Base-by-base conservation (phyloP, 2,888 invertebrate genomes). In the Mallateleia sp. region DNA sequence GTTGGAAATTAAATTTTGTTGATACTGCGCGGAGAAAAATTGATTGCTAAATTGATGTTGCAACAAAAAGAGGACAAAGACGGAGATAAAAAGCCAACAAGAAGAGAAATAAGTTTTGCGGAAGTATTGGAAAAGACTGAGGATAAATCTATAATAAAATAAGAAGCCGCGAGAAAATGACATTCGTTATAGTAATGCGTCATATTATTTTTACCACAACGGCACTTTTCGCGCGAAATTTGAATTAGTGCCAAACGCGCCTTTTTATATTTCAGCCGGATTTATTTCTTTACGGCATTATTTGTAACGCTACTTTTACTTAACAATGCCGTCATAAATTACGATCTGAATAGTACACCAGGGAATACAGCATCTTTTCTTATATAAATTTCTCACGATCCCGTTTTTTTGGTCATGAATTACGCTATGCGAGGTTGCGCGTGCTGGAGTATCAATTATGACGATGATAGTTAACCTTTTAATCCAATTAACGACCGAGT, bases 371-470 rank as follows among this genome's bases (percentile, higher is more conserved):
- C 75, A 52, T 75, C 75, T 75, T 54, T 82, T 82, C 69, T 69
- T 69, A 69, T 38, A 75, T 72, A 58, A 82, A 82, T 82, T 82
- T 82, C 82, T 75, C 82, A 82, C 82, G 82, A 64, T 82, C 67
- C 67, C 67, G 66, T 74, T 82, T 80, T 82, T 82, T 82, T 58
- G 66, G 60, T 22, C 74, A 38, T 82, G 60, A 74, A 82, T 82
- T 67, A 82, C 34, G 74, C 28, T 66, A n/a, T 56, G 42, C 67
- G 74, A 50, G 54, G 54, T 18, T 71, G 62, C 60, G 62, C 79
- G 50, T 47, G 58, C 18, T 56, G 50, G 58, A 67, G 80, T 69
- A 67, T 75, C 82, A 75, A 69, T 82, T 82, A 82, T 75, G 54
- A 82, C 58, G 66, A 72, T 60, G 54, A 74, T 81, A 72, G 80